phyloP scores from a whole-genome alignment of 2,888 invertebrate species.

The Drosophila pseudotalamancana region DNA sequence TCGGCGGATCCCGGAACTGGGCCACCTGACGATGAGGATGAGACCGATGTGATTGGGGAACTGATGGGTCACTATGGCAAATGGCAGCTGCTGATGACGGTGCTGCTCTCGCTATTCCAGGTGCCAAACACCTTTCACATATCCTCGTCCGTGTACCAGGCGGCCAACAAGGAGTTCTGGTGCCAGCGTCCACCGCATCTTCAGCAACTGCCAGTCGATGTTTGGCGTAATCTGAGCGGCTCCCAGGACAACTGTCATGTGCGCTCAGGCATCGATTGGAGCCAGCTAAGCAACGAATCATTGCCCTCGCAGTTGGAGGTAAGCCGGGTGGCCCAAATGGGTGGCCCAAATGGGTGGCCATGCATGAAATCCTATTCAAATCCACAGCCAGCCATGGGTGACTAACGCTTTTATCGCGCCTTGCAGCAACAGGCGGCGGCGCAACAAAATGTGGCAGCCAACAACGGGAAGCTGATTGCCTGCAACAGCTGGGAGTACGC shows the following conservation, averaged over 20 bases:
- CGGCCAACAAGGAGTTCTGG: slow-evolving; percentile 88
- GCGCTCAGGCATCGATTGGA: slow-evolving; percentile 85
- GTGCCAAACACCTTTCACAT: slow-evolving; percentile 93
- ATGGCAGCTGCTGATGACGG: slow-evolving; percentile 91
- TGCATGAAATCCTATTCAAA: slow-evolving; percentile 23
- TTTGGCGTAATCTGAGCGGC: slow-evolving; percentile 89
- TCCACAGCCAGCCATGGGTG: slow-evolving; percentile 15
- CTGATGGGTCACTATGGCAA: slow-evolving; percentile 90
- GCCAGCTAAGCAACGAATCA: slow-evolving; percentile 50
- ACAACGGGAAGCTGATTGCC: slow-evolving; percentile 83
- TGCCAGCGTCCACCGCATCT: slow-evolving; percentile 88
- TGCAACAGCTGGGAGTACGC: slow-evolving; percentile 88
- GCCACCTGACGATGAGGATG: slow-evolving; percentile 81
- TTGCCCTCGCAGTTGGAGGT: slow-evolving; percentile 65
- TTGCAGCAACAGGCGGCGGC: slow-evolving; percentile 44
- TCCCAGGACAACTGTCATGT: slow-evolving; percentile 87
- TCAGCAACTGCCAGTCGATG: slow-evolving; percentile 85
- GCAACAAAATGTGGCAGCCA: slow-evolving; percentile 7
- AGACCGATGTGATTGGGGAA: slow-evolving; percentile 88
- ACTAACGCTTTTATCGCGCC: slow-evolving; percentile 12
- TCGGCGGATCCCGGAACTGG: slow-evolving; percentile 39
- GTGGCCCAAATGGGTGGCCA: background rate
- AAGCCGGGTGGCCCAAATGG: slow-evolving; percentile 3
- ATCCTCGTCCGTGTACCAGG: slow-evolving; percentile 90
- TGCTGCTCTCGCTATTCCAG: slow-evolving; percentile 90